Conservation (phyloP, 2,797 vertebrate genomes). For the Sebastes matsubarae region DNA sequence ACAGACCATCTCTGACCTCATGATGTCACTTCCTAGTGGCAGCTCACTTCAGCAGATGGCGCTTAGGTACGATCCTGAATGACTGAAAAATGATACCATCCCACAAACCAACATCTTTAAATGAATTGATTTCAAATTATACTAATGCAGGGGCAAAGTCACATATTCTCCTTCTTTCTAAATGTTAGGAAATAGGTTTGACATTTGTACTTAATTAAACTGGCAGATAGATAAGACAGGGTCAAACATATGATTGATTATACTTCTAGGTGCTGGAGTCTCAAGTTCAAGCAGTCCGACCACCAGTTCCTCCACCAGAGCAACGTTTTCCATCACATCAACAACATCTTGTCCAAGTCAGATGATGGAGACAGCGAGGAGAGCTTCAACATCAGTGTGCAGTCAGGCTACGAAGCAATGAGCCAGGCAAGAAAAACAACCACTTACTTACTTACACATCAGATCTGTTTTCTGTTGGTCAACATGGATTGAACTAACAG, state of each 20-base stretch:
- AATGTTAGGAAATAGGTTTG: not conserved
- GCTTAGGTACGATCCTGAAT: slow-evolving; percentile 84
- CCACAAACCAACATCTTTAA: not conserved
- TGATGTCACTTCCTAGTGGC: slow-evolving; percentile 99
- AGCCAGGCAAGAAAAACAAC: slow-evolving; percentile 87
- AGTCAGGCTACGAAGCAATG: slow-evolving; percentile 97
- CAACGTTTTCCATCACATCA: slow-evolving; percentile 99
- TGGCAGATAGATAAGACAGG: not conserved
- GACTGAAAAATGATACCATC: not conserved
- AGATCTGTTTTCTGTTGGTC: not conserved
- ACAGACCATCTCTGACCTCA: slow-evolving; percentile 98
- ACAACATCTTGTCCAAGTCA: slow-evolving; percentile 99
- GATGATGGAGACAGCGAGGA: slow-evolving; percentile 99
- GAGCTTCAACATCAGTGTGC: slow-evolving; percentile 97
- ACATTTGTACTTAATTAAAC: not conserved
- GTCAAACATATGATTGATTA: not conserved
- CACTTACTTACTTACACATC: not conserved
- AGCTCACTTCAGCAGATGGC: slow-evolving; percentile 99
- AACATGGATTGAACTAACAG: not conserved
- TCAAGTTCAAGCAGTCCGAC: slow-evolving; percentile 99
- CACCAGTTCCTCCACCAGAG: slow-evolving; percentile 99
- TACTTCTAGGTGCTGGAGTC: slow-evolving; percentile 94
- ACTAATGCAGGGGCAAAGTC: not conserved
- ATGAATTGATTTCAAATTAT: not conserved
- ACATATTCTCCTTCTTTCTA: rapidly evolving